Percentiles rank a stretch among this genome's conserved stretches.
Conservation (phyloP, 1,140 invertebrate species). For the Achroia grisella region DNA sequence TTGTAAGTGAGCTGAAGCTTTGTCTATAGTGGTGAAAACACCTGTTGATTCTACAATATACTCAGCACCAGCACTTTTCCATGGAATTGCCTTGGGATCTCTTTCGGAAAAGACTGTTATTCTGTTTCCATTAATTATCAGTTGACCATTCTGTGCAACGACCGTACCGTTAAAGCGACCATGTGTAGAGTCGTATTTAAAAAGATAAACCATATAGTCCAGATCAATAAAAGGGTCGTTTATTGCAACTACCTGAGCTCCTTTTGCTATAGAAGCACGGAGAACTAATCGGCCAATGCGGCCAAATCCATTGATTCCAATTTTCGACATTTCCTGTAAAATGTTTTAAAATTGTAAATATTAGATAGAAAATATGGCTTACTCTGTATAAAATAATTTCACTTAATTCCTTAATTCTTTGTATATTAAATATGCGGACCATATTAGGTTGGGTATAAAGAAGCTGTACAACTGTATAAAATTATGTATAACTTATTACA, state of each 20-base stretch:
- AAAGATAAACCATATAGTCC: conserved; percentile 98
- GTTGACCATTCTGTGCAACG: conserved; percentile 80
- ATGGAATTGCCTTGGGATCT: conserved; percentile 92
- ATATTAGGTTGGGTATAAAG: too few species aligned
- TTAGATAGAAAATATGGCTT: too few species aligned
- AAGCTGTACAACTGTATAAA: too few species aligned
- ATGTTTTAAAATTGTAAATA: background rate
- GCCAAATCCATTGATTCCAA: conserved; percentile 96
- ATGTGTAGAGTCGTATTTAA: conserved; percentile 98
- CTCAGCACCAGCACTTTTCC: conserved; percentile 90
- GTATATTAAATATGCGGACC: too few species aligned
- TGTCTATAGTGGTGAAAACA: conserved; percentile 96
- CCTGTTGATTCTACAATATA: conserved; percentile 99
- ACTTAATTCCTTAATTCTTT: too few species aligned
- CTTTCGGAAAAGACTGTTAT: conserved; percentile 89
- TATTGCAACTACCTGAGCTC: conserved; percentile 89
- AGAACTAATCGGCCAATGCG: conserved; percentile 97
- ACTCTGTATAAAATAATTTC: too few species aligned
- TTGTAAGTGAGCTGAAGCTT: conserved; percentile 87
- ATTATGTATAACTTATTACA: too few species aligned
- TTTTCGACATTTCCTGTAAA: conserved; percentile 81
- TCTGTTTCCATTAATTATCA: conserved; percentile 92
- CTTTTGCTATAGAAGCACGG: conserved; percentile 87
- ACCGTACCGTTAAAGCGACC: conserved; percentile 90
- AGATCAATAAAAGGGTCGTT: conserved; percentile 97